phyloP scores from a whole-genome alignment of 1,140 invertebrate genomes.

The Magallana angulata region DNA sequence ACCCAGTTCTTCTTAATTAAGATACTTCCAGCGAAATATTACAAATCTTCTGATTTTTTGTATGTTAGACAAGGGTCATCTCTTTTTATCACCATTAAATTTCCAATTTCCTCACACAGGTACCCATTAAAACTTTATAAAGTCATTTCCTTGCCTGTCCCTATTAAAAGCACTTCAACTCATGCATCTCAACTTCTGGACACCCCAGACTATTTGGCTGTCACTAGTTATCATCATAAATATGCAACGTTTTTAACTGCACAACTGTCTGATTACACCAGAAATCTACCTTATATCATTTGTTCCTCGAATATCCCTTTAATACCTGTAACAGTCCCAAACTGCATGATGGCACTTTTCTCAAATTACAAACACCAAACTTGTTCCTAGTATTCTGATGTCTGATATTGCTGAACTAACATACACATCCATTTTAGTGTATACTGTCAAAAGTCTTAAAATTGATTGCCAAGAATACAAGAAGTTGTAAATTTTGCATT shows the following conservation, averaged over 20 bases:
- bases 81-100: conserved; percentile 45
- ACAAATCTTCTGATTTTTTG: conserved; percentile 43
- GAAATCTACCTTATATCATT: neutral
- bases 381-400: conserved; percentile 32
- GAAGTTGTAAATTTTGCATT: conserved; percentile 44
- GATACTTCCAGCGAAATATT: conserved; percentile 33
- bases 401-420: conserved; percentile 43
- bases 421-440: conserved; percentile 38
- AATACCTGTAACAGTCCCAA: neutral
- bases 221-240: conserved; percentile 44
- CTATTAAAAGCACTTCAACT: conserved; percentile 31
- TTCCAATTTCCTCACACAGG: conserved; percentile 45
- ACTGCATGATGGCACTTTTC: conserved; percentile 41
- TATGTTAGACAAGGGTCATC: conserved; percentile 40
- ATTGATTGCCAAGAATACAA: conserved; percentile 28
- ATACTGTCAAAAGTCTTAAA: conserved; percentile 25
- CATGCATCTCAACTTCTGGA: conserved; percentile 49
- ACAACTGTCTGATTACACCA: conserved; percentile 36
- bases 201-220: conserved; percentile 45
- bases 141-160: conserved; percentile 46
- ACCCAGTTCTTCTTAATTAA: conserved; percentile 38
- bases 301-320: conserved; percentile 42
- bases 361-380: conserved; percentile 22
- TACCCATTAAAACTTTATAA: conserved; percentile 43
- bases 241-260: neutral